These are phyloP conservation scores for Prionace glauca DNA, from an alignment of 2,797 vertebrate species.

Conservation along the genomic window DNA sequence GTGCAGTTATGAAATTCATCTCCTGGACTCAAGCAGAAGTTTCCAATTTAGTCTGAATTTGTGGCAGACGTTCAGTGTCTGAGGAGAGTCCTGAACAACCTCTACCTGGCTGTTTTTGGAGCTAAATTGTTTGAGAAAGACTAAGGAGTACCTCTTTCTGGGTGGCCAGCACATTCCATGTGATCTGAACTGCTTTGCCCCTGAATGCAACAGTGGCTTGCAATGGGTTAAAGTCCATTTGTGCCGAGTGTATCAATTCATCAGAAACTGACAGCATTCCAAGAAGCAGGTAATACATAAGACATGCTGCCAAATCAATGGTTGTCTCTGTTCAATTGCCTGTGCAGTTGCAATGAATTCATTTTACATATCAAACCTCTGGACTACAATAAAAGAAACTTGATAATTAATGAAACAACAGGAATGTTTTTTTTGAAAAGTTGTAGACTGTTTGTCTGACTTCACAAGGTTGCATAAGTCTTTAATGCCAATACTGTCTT, in stretches of 20 bases:
- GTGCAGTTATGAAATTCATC: conserved; percentile 5
- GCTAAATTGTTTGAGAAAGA: conserved; percentile 23
- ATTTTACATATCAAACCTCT: conserved; percentile 28
- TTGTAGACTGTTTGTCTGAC: conserved; percentile 16
- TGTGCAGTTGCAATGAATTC: conserved; percentile 16
- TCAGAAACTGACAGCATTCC: conserved; percentile 12
- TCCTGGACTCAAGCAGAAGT: conserved; percentile 44
- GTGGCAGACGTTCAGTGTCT: conserved; percentile 51
- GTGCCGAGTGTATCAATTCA: not conserved
- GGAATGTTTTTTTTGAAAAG: not conserved
- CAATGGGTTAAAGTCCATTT: not conserved
- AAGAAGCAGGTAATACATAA: conserved; percentile 1
- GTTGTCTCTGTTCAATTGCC: conserved; percentile 25
- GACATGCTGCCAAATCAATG: not conserved
- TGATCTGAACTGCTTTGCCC: not conserved
- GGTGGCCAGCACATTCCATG: not conserved
- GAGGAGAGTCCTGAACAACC: conserved; percentile 41
- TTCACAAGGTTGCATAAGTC: not conserved
- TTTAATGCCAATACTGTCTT: not conserved
- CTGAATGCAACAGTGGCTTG: not conserved
- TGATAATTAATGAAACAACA: conserved; percentile 22
- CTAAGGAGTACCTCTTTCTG: not conserved
- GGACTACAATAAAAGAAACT: conserved; percentile 25
- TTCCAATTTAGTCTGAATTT: conserved; percentile 58
- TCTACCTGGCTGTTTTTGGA: not conserved